These are phyloP conservation scores for Chloroceryle aenea DNA, from an alignment of 2,113 vertebrate species.

Conservation along the genomic window DNA sequence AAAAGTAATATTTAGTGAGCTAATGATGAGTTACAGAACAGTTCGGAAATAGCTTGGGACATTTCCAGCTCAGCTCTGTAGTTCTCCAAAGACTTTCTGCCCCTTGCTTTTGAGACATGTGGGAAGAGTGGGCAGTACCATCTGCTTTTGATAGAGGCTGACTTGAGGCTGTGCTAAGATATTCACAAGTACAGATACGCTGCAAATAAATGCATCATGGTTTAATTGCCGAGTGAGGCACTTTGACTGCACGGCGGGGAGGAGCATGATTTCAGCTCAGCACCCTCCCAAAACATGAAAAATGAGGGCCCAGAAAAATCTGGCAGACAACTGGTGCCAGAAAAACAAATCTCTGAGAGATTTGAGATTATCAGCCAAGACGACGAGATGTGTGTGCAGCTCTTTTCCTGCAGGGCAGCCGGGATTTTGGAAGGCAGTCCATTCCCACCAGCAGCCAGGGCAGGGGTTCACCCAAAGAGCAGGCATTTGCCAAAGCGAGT, in stretches of 20 bases:
- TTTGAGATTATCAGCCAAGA: neutral
- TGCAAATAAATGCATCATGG: conserved; percentile 43
- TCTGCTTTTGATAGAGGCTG: conserved; percentile 58
- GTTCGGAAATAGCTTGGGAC: conserved; percentile 47
- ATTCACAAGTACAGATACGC: conserved; percentile 39
- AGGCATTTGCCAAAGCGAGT: neutral
- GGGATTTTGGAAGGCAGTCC: neutral
- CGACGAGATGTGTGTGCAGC: neutral
- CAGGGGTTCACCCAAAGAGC: fast-evolving
- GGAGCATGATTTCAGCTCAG: conserved; percentile 24
- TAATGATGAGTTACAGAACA: conserved; percentile 27
- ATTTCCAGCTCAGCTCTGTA: conserved; percentile 40
- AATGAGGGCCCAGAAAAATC: neutral
- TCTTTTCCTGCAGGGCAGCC: conserved; percentile 27
- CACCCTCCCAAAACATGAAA: conserved; percentile 1
- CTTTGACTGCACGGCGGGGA: neutral
- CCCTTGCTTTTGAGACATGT: conserved; percentile 51
- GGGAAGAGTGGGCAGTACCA: conserved; percentile 68
- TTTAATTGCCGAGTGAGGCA: neutral
- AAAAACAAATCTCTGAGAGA: conserved; percentile 3
- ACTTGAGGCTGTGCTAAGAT: conserved; percentile 37
- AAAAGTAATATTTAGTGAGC: neutral
- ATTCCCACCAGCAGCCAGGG: neutral
- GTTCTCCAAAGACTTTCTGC: conserved; percentile 40
- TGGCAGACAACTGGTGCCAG: neutral